A percentile compares a stretch with the other conserved stretches of the same genome.
Conservation (phyloP, 2,888 invertebrate species). For the Oligia latruncula region DNA sequence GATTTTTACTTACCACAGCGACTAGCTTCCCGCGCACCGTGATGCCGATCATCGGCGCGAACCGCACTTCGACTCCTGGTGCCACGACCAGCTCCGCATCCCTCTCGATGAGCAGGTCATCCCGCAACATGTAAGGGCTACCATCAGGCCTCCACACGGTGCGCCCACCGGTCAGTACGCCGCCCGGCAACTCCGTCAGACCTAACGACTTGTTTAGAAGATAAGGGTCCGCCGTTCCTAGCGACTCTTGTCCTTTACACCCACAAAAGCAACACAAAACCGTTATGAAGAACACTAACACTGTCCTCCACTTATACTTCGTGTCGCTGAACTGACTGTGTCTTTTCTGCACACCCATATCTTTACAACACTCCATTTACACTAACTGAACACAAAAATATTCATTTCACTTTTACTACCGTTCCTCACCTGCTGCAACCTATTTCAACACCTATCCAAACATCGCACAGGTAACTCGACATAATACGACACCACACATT, state of each 20-base stretch:
- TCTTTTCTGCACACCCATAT: constrained; percentile 87
- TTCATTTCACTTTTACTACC: constrained; percentile 84
- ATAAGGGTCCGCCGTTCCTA: constrained; percentile 82
- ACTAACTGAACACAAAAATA: constrained; percentile 81
- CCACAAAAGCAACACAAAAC: constrained; percentile 74
- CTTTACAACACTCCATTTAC: constrained; percentile 84
- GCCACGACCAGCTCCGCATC: constrained; percentile 96
- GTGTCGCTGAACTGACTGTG: constrained; percentile 89
- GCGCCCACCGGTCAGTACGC: constrained; percentile 90
- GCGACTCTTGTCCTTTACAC: constrained; percentile 82
- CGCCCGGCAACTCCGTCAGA: constrained; percentile 91
- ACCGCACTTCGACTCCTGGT: constrained; percentile 96
- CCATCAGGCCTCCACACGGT: constrained; percentile 89
- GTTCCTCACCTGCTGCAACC: constrained; percentile 76
- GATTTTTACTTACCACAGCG: constrained; percentile 94
- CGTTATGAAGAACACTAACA: constrained; percentile 73
- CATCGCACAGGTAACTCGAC: constrained; percentile 75
- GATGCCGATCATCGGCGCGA: constrained; percentile 97
- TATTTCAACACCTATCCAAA: constrained; percentile 78
- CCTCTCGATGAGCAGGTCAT: constrained; percentile 94
- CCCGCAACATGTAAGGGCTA: constrained; percentile 94
- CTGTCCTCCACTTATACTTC: constrained; percentile 89
- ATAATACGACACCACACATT: constrained; percentile 67
- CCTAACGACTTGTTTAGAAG: constrained; percentile 84
- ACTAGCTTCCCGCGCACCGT: constrained; percentile 96